Percentiles rank a stretch among this genome's conserved stretches.
These are phyloP conservation scores for Noctuana brunneofusca DNA, from an alignment of 2,888 invertebrate genomes.

Conservation along the genomic window DNA sequence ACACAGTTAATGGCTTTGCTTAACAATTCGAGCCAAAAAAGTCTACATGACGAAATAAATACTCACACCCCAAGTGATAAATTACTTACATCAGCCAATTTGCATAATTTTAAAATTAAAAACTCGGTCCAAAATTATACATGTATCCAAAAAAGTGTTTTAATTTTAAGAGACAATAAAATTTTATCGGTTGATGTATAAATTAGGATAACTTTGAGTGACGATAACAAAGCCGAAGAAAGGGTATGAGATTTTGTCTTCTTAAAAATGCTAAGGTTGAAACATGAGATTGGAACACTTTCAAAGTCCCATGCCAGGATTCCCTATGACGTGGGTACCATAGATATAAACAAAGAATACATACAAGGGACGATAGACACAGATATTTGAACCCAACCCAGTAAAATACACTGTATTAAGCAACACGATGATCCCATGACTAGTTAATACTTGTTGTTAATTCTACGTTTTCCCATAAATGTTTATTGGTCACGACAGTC, in stretches of 20 bases:
- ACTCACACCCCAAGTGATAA: constrained; percentile 37
- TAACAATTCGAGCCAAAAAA: constrained; percentile 33
- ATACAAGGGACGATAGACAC: neutral
- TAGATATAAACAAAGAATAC: too few relatives aligned
- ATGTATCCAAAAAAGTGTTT: constrained; percentile 22
- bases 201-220: constrained; percentile 6
- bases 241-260: neutral
- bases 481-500: constrained; percentile 33
- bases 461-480: constrained; percentile 21
- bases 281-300: neutral
- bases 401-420: constrained; percentile 2
- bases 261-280: neutral
- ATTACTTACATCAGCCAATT: constrained; percentile 32
- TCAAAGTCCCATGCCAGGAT: too few relatives aligned
- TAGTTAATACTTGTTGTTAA: constrained; percentile 11
- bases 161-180: constrained; percentile 12
- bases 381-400: neutral
- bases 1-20: constrained; percentile 32
- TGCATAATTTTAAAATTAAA: constrained; percentile 36
- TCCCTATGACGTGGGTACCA: too few relatives aligned
- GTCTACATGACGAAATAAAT: constrained; percentile 32
- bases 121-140: constrained; percentile 23
- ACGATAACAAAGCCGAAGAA: neutral
- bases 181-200: constrained; percentile 1
- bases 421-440: constrained; percentile 8